phyloP scores from a whole-genome alignment of 2,888 invertebrate species.

The Lithodes maja region DNA sequence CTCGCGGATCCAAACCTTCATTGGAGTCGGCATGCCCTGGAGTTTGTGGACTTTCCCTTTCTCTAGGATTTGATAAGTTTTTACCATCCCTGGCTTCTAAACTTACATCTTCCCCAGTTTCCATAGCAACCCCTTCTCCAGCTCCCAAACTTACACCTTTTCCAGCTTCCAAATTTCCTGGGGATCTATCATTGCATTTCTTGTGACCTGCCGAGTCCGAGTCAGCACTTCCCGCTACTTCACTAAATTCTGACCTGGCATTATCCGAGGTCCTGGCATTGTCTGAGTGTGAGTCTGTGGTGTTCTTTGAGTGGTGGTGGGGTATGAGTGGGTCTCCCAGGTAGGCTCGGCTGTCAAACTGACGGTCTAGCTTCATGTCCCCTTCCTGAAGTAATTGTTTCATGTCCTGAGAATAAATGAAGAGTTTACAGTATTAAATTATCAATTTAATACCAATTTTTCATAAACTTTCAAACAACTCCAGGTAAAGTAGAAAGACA shows the following conservation, averaged over 20 bases:
- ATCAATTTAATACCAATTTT: no score
- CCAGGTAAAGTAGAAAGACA: no score
- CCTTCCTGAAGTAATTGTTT: conserved; percentile 31
- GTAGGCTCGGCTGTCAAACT: conserved; percentile 14
- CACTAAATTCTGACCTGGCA: background rate
- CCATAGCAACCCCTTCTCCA: background rate
- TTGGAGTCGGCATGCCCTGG: background rate
- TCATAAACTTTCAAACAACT: no score
- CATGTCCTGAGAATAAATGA: conserved; percentile 22
- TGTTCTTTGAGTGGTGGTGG: background rate
- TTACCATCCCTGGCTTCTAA: background rate
- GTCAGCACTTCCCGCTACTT: background rate
- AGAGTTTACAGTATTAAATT: no score
- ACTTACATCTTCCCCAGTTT: background rate
- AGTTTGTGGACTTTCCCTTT: background rate
- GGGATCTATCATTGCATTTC: background rate
- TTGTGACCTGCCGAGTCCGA: background rate
- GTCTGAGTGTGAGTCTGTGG: background rate
- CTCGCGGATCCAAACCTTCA: background rate
- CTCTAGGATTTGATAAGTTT: background rate
- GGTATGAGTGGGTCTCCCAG: no score
- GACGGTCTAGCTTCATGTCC: conserved; percentile 44
- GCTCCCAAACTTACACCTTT: background rate
- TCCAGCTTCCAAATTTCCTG: no score
- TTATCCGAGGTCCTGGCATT: background rate